phyloP scores from a whole-genome alignment of 2,113 vertebrate species.

The Xenopus laevis region DNA sequence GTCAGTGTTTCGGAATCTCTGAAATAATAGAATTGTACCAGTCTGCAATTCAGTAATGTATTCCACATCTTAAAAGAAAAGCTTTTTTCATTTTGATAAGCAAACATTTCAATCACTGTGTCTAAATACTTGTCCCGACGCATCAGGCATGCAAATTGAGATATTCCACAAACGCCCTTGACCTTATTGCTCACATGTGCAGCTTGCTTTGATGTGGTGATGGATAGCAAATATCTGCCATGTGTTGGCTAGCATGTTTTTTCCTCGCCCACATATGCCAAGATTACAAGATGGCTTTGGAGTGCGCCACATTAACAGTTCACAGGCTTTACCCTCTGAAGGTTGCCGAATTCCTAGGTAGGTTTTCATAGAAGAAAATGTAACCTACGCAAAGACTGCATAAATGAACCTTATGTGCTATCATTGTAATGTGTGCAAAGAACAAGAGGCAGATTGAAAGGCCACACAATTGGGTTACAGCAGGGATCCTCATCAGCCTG shows the following conservation, averaged over 20 bases:
- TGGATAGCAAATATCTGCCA: constrained; percentile 40
- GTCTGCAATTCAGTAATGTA: background rate
- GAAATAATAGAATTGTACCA: too few species aligned
- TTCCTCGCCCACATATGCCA: constrained; percentile 24
- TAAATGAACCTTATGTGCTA: too few species aligned
- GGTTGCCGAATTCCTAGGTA: background rate
- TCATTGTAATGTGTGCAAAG: background rate
- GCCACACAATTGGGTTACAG: background rate
- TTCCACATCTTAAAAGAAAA: background rate
- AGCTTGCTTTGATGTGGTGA: constrained; percentile 32
- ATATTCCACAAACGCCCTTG: constrained; percentile 23
- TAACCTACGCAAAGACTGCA: too few species aligned
- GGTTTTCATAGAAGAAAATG: too few species aligned
- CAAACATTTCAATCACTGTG: background rate
- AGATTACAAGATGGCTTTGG: constrained; percentile 17
- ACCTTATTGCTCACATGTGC: constrained; percentile 28
- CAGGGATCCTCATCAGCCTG: background rate
- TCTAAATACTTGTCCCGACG: constrained; percentile 3
- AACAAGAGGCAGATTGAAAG: background rate
- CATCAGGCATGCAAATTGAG: constrained; percentile 17
- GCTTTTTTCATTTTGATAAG: background rate
- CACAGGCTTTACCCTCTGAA: background rate
- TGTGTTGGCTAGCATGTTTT: constrained; percentile 24
- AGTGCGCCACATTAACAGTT: background rate
- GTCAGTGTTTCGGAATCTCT: too few species aligned